Base-by-base conservation (phyloP, 1,140 invertebrate genomes). In the Heliothis subflexa region DNA sequence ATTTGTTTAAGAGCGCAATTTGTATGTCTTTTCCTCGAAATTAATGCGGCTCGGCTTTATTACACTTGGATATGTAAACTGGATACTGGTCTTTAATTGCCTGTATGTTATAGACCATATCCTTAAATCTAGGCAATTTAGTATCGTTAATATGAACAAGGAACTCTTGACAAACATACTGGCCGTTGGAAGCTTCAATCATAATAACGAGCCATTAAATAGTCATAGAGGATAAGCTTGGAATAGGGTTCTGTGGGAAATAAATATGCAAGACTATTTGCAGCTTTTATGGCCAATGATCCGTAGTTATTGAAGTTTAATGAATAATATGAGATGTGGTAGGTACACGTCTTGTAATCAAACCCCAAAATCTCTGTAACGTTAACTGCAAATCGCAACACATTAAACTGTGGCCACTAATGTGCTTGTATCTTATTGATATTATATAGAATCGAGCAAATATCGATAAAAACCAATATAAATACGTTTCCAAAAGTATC, bases 381-480 rank as follows among this genome's bases (percentile, higher is more conserved):
- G 16, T 33, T 12, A 59, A 59, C 14, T 10, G 21, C 12, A 40
- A 40, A 49, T 50, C 18, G 28, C 18, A 59, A 59, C 54, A 47
- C 40, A 73, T 73, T 47, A 61, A 73, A 70, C 47, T 21, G n/a
- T 50, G 21, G 33, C 3, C 18, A 7, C 71, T 59, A 59, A 73
- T 45, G 28, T 18, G 16, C n/a, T 18, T 59, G 16, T 73, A 73
- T 33, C 54, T 57, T 73, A 73, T 73, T 73, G 71, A 73, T 47
- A 73, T 73, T 55, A 47, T 49, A 18, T 50, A 45, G 52, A 75
- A 64, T 62, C 61, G 62, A 55, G 49, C 61, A 66, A 77, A 66
- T 7, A 70, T 28, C 47, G 66, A 57, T 55, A 54, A 55, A 54
- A 52, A 54, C n/a, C 54, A 64, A 76, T 76, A 76, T 66, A 61